Conservation (phyloP, 1,140 invertebrate genomes). For the Maniola jurtina region DNA sequence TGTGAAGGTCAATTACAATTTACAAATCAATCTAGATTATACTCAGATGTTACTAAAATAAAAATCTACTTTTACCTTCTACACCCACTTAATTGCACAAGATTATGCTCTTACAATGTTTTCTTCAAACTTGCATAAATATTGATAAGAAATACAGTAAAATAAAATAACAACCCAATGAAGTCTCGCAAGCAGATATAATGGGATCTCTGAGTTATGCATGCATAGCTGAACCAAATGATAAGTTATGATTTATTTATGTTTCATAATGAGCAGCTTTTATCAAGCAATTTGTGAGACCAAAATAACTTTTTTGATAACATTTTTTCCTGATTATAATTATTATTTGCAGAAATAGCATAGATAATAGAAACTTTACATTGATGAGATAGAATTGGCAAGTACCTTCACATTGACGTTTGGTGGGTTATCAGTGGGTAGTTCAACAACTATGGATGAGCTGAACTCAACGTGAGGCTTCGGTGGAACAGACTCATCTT, state of each 20-base stretch:
- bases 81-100: neutral
- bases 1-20: neutral
- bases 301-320: slow-evolving; percentile 13
- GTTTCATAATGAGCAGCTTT: slow-evolving; percentile 12
- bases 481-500: slow-evolving; percentile 55
- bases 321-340: neutral
- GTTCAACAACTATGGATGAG: slow-evolving; percentile 60
- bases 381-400: neutral
- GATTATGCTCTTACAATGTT: neutral
- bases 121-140: neutral
- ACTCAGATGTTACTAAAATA: neutral
- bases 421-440: slow-evolving; percentile 57
- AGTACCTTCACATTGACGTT: slow-evolving; percentile 54
- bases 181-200: slow-evolving; percentile 19
- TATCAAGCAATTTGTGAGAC: slow-evolving; percentile 16
- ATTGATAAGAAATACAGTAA: slow-evolving; percentile 8
- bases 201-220: slow-evolving; percentile 8
- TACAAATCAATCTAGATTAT: neutral
- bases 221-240: slow-evolving; percentile 22
- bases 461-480: slow-evolving; percentile 72
- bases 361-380: neutral
- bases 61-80: neutral
- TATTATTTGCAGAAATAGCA: neutral
- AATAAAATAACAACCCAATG: slow-evolving; percentile 3
- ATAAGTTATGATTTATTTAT: slow-evolving; percentile 18